Evolutionary conservation across 2,797 vertebrate species (phyloP).

Genomic region (Pangasius djambal): DNA sequence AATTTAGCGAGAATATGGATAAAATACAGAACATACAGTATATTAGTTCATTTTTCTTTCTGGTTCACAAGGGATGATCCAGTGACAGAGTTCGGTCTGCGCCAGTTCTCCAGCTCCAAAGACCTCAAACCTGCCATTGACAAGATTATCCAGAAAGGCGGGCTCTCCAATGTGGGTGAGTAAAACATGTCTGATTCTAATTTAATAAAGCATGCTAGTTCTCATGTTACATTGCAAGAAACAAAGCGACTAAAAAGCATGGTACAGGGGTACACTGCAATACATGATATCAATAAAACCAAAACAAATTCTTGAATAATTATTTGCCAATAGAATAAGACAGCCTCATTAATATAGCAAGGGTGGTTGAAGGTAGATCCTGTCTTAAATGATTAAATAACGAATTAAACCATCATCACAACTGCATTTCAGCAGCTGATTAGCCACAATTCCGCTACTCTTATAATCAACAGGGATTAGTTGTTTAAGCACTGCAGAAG

Average conservation of each 20-base stretch:
- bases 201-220: not conserved
- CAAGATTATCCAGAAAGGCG: slow-evolving; percentile 92
- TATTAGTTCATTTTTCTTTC: not conserved
- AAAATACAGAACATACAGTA: not conserved
- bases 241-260: not conserved
- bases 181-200: slow-evolving; percentile 55
- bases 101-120: slow-evolving; percentile 80
- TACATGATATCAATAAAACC: not conserved
- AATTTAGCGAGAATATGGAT: not conserved
- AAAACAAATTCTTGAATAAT: not conserved
- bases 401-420: not conserved
- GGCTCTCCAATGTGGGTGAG: slow-evolving; percentile 93
- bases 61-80: slow-evolving; percentile 81
- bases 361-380: not conserved
- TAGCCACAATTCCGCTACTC: not conserved
- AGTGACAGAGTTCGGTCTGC: slow-evolving; percentile 89
- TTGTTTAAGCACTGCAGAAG: not conserved
- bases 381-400: not conserved
- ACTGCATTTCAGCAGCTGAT: not conserved
- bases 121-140: slow-evolving; percentile 87
- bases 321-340: not conserved
- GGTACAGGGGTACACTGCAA: not conserved
- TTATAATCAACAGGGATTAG: not conserved
- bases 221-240: not conserved
- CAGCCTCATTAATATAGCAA: not conserved